Evolutionary conservation across 2,888 invertebrate species (phyloP).

Genomic region (Ornithoptera alexandrae): DNA sequence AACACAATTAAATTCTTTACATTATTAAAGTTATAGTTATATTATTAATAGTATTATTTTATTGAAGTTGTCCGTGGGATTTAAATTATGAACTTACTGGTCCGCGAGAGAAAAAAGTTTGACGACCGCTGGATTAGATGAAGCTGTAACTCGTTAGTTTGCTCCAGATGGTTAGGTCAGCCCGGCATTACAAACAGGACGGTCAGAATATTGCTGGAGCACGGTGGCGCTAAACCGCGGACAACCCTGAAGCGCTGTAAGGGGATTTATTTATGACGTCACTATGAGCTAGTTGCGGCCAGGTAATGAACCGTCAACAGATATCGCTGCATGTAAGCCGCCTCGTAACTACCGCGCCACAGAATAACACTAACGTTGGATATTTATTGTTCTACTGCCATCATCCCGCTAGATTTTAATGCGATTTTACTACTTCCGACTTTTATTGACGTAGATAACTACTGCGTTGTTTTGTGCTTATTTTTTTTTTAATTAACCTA

Average conservation of each 20-base stretch:
- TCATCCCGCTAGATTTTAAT: background rate
- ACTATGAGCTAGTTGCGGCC: conserved; percentile 34
- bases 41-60: no score
- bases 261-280: conserved; percentile 40
- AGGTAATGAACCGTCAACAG: conserved; percentile 35
- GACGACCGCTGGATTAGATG: background rate
- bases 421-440: background rate
- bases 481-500: no score
- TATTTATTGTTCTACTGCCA: conserved; percentile 12
- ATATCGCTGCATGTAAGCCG: conserved; percentile 21
- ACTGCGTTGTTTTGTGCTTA: no score
- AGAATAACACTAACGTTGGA: conserved; percentile 16
- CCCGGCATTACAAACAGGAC: background rate
- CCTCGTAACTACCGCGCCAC: conserved; percentile 1
- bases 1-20: no score
- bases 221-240: background rate
- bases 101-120: no score
- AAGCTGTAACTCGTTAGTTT: background rate
- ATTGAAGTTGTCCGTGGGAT: no score
- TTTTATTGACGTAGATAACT: background rate
- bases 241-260: conserved; percentile 6
- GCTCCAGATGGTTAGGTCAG: background rate
- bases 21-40: no score
- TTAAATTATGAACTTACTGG: no score
- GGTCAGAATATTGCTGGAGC: conserved; percentile 9